Base-by-base conservation (phyloP, 2,888 invertebrate genomes). In the Troilus luridus region DNA sequence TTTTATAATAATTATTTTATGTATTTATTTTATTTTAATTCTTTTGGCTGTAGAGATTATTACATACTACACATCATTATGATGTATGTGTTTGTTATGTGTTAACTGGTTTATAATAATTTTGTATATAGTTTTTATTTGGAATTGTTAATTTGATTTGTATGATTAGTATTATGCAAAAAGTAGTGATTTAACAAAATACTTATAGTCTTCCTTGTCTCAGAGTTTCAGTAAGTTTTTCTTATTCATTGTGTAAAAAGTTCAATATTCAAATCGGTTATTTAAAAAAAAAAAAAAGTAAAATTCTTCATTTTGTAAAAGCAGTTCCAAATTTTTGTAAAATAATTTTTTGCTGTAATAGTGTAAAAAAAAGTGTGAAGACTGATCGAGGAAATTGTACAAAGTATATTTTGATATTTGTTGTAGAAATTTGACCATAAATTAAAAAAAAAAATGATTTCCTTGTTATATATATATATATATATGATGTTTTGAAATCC, bases 361-460 rank as follows among this genome's bases (percentile, higher is more conserved):
- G 12, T n/a, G 21, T 21, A 85, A 56, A 85, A 81, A n/a, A 85
- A 85, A 56, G 56, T 85, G n/a, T 58, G 85, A 85, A 85, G 85
- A 85, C 85, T 85, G 85, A 85, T 56, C 3, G 72, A 85, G n/a
- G n/a, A 85, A 85, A 54, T 85, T 85, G 85, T 85, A 85, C n/a
- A 85, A 85, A 85, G n/a, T 85, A 85, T 85, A 85, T 85, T 85
- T 85, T 85, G 85, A 58, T 85, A 85, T 85, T 85, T 85, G 85
- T 85, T 85, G 85, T 85, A 58, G n/a, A 85, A 85, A 85, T 10
- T 0, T 81, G 54, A 85, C 12, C 21, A 12, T 56, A 85, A 85
- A 27, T 12, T 67, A 62, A 62, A 60, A 67, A 19, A 24, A 67
- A 67, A 67, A 19, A 58, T 85, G 21, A 58, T 11, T 85, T 85